Percentiles rank a stretch among this genome's conserved stretches.
Conservation (phyloP, 92 coral and sea anemone species). For the Ricordea florida region DNA sequence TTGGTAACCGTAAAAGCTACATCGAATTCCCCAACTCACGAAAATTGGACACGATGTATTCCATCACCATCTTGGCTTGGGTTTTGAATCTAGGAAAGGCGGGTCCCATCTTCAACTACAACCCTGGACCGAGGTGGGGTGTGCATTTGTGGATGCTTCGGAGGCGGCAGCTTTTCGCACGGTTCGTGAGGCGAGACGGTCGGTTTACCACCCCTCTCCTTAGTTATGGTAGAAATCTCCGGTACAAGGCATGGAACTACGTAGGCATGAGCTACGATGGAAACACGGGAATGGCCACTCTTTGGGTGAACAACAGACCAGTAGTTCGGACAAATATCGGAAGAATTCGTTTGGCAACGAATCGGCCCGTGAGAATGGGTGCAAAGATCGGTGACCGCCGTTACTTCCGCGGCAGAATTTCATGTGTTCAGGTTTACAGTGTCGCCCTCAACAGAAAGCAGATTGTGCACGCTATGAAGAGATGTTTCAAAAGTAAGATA, state of each 20-base stretch:
- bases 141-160: slow-evolving; percentile 77
- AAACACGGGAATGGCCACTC: slow-evolving; percentile 65
- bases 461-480: slow-evolving; percentile 37
- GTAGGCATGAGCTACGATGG: slow-evolving; percentile 65
- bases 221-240: slow-evolving; percentile 39
- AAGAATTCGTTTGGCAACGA: slow-evolving; percentile 64
- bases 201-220: slow-evolving; percentile 55
- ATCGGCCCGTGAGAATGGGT: slow-evolving; percentile 61
- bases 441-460: slow-evolving; percentile 54
- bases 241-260: slow-evolving; percentile 62
- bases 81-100: slow-evolving; percentile 57
- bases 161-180: slow-evolving; percentile 50
- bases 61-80: slow-evolving; percentile 82
- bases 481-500: slow-evolving; percentile 62
- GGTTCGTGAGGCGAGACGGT: slow-evolving; percentile 60
- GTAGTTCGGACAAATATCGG: slow-evolving; percentile 63
- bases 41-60: slow-evolving; percentile 51
- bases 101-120: slow-evolving; percentile 78
- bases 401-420: slow-evolving; percentile 67
- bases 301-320: slow-evolving; percentile 68
- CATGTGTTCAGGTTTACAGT: slow-evolving; percentile 77
- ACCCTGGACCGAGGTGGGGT: slow-evolving; percentile 78
- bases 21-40: slow-evolving; percentile 69
- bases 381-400: slow-evolving; percentile 69
- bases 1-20: slow-evolving; percentile 66